Evolutionary conservation across 2,797 vertebrate genomes (phyloP).

Genomic region (Sylvilagus floridanus): DNA sequence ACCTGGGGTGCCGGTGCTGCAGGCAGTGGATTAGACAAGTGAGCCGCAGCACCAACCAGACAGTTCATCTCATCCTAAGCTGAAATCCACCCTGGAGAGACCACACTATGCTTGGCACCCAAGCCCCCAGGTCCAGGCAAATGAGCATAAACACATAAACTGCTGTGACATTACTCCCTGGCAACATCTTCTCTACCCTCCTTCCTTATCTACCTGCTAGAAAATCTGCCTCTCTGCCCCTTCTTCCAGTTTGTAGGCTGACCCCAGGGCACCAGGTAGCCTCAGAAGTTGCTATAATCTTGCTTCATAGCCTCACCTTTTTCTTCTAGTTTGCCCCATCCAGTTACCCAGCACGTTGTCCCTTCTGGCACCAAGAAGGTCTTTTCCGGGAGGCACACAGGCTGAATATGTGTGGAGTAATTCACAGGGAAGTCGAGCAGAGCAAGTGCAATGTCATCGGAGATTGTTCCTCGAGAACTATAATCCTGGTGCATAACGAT

Average conservation of each 20-base stretch:
- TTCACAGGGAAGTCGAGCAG: conserved; percentile 72
- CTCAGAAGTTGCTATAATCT: not conserved
- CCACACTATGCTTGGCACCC: not conserved
- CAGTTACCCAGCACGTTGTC: conserved; percentile 75
- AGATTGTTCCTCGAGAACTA: accelerated
- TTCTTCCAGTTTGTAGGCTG: not conserved
- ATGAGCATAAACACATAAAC: not conserved
- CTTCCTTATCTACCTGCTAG: not conserved
- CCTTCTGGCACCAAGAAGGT: not conserved
- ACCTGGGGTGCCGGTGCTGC: too few relatives aligned
- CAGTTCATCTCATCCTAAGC: not conserved
- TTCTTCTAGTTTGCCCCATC: conserved; percentile 10
- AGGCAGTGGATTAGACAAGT: too few relatives aligned
- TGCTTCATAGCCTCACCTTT: conserved; percentile 51
- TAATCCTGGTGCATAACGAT: conserved; percentile 54
- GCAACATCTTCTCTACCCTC: not conserved
- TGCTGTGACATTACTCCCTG: not conserved
- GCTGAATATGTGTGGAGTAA: conserved; percentile 54
- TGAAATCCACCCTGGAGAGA: not conserved
- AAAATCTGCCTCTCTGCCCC: not conserved
- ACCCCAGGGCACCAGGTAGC: not conserved
- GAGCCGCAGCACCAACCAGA: not conserved
- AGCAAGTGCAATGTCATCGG: conserved; percentile 73
- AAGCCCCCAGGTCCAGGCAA: not conserved
- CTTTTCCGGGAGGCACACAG: conserved; percentile 69